Conservation (phyloP, 2,797 vertebrate genomes). For the Spatula versicolor region DNA sequence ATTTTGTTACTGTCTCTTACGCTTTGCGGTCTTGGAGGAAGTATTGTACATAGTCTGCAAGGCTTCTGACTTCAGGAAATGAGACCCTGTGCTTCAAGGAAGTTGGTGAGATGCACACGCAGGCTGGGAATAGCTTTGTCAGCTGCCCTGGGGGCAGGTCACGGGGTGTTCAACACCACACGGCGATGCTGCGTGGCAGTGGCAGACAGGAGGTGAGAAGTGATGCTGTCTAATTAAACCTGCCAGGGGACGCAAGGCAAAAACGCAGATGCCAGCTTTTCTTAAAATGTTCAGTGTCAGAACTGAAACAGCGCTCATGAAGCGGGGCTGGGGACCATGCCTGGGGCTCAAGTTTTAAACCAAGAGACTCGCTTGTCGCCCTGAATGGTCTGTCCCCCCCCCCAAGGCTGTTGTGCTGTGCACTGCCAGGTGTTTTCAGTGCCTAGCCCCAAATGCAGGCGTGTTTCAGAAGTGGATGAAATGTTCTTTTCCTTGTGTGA, state of each 20-base stretch:
- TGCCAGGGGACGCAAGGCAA: neutral
- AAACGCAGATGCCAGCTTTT: neutral
- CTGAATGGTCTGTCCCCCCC: neutral
- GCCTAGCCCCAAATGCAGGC: neutral
- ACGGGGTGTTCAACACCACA: neutral
- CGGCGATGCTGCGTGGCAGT: fast-evolving
- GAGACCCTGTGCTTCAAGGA: neutral
- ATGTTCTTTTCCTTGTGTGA: neutral
- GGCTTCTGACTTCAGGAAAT: neutral
- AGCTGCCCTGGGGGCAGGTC: neutral
- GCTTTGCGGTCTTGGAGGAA: neutral
- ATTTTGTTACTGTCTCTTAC: neutral
- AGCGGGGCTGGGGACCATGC: fast-evolving
- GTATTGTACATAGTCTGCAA: neutral
- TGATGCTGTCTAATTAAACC: neutral
- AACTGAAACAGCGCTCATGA: neutral
- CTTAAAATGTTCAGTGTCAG: neutral
- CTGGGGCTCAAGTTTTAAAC: neutral
- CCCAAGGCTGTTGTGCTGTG: neutral
- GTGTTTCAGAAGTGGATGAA: neutral
- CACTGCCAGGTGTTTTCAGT: neutral
- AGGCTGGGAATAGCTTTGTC: neutral
- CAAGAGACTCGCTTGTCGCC: neutral
- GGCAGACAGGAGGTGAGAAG: neutral
- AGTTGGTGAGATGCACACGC: neutral